A percentile compares a stretch with the other conserved stretches of the same genome.
These are phyloP conservation scores for Mythimna lalbum DNA, from an alignment of 2,888 invertebrate species.

Conservation along the genomic window DNA sequence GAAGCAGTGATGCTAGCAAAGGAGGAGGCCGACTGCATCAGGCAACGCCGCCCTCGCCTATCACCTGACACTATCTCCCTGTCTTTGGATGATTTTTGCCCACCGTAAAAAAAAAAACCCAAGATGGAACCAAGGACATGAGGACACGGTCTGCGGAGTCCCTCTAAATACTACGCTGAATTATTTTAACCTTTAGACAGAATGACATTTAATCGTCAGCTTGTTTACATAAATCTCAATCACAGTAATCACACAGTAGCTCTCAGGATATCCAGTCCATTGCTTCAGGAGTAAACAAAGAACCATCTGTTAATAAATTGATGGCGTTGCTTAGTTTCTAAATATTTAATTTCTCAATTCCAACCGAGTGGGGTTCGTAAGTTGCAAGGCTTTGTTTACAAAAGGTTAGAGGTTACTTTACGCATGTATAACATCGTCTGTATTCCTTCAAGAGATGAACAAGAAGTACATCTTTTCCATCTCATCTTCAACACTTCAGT, in stretches of 20 bases:
- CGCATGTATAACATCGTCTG: not conserved
- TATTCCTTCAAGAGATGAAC: not conserved
- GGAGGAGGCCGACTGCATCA: too few species aligned
- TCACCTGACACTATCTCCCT: too few species aligned
- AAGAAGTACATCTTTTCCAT: too few species aligned
- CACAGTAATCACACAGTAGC: not conserved
- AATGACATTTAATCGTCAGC: not conserved
- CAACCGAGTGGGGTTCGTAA: slow-evolving; percentile 9
- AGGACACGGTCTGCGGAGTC: too few species aligned
- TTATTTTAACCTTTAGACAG: not conserved
- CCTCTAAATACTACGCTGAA: too few species aligned
- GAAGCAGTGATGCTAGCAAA: too few species aligned
- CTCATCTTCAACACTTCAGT: too few species aligned
- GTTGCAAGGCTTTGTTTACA: not conserved
- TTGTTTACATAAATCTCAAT: slow-evolving; percentile 1
- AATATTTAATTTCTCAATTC: slow-evolving; percentile 46
- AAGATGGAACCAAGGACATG: too few species aligned
- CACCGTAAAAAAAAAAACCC: too few species aligned
- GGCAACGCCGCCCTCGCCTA: too few species aligned
- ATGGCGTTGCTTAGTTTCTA: slow-evolving; percentile 14
- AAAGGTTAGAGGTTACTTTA: slow-evolving; percentile 10
- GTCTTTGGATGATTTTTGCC: too few species aligned
- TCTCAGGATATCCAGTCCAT: slow-evolving; percentile 2
- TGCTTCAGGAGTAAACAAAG: slow-evolving; percentile 1
- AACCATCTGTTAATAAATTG: slow-evolving; percentile 29